Conservation (phyloP, 2,797 vertebrate species). For the Phaenicophaeus curvirostris region DNA sequence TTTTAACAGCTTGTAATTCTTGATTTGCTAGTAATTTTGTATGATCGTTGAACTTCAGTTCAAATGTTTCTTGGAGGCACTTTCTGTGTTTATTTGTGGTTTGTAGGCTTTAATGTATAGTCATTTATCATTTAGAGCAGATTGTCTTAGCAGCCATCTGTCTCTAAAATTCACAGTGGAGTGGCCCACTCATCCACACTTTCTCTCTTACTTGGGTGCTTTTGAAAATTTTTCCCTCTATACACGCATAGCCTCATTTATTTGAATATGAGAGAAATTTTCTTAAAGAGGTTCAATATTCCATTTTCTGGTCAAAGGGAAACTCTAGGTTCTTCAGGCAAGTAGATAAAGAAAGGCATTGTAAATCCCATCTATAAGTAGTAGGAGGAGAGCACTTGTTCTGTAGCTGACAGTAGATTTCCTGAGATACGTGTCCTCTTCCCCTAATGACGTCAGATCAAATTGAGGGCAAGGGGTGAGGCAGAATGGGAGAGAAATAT, state of each 20-base stretch:
- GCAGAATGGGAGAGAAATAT: neutral
- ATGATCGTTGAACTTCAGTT: neutral
- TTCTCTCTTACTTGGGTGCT: neutral
- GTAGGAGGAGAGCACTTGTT: neutral
- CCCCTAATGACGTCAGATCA: neutral
- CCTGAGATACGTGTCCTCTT: neutral
- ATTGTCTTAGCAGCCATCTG: slow-evolving; percentile 43
- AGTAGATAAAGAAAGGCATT: neutral
- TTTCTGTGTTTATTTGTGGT: neutral
- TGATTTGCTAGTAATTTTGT: neutral
- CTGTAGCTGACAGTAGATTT: neutral
- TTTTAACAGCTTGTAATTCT: neutral
- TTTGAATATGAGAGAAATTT: neutral
- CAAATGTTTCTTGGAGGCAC: neutral
- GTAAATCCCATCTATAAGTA: neutral
- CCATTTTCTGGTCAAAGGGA: neutral
- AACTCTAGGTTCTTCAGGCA: neutral
- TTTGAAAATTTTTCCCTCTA: neutral
- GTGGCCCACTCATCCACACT: neutral
- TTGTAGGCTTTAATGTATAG: slow-evolving; percentile 10
- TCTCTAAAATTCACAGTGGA: neutral
- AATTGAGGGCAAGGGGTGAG: neutral
- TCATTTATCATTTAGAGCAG: neutral
- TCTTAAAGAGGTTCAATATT: neutral
- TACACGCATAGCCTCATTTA: neutral